Conservation (phyloP, 2,113 vertebrate genomes). For the Stigmatopora argus region DNA sequence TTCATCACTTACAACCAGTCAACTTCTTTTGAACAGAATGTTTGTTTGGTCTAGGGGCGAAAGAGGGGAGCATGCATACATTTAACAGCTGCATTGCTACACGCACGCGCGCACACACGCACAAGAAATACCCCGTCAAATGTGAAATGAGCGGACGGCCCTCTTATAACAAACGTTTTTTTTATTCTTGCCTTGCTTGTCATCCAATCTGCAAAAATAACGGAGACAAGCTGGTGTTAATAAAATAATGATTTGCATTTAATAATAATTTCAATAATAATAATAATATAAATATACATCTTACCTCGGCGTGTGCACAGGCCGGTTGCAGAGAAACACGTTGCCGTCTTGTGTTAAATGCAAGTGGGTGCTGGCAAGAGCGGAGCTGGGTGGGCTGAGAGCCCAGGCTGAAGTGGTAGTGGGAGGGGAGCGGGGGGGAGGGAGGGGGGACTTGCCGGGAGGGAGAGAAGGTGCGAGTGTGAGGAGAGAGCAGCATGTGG, state of each 20-base stretch:
- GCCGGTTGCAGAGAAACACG: slow-evolving; percentile 60
- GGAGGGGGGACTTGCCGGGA: slow-evolving; percentile 27
- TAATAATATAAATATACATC: slow-evolving; percentile 61
- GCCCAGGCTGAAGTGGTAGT: slow-evolving; percentile 29
- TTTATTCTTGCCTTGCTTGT: background rate
- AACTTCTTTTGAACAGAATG: slow-evolving; percentile 29
- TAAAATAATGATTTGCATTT: background rate
- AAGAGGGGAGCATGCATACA: slow-evolving; percentile 31
- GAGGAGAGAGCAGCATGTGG: slow-evolving; percentile 47
- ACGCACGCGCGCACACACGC: slow-evolving; percentile 25
- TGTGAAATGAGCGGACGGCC: slow-evolving; percentile 16
- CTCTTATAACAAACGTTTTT: background rate
- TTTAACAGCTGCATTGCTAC: slow-evolving; percentile 52
- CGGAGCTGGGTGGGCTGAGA: slow-evolving; percentile 43
- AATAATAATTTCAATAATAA: background rate
- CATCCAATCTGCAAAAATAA: slow-evolving; percentile 11
- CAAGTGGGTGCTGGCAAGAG: slow-evolving; percentile 63
- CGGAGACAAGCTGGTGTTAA: background rate
- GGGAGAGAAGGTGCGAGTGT: slow-evolving; percentile 36
- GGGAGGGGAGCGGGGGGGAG: slow-evolving; percentile 20
- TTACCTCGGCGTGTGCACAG: slow-evolving; percentile 65
- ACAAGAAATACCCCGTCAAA: background rate
- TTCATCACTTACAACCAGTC: slow-evolving; percentile 5
- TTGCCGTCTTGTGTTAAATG: slow-evolving; percentile 74
- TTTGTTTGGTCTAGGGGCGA: background rate